A percentile compares a stretch with the other conserved stretches of the same genome.
Evolutionary conservation across 2,888 invertebrate genomes (phyloP).

Genomic region (Eledone cirrhosa): DNA sequence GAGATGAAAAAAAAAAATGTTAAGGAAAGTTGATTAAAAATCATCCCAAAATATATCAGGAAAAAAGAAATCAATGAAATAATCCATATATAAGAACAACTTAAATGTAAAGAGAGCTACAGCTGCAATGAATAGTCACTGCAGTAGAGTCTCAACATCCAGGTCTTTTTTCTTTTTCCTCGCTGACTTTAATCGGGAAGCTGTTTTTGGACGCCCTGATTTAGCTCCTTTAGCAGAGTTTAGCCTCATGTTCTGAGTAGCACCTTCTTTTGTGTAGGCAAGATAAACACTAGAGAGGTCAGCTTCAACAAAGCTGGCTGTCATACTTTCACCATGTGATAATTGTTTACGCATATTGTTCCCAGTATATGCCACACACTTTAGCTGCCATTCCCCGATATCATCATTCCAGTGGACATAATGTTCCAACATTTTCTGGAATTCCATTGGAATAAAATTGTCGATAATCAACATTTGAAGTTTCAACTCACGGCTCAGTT

Average conservation of each 20-base stretch:
- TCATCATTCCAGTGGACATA: slow-evolving; percentile 97
- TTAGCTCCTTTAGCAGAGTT: slow-evolving; percentile 67
- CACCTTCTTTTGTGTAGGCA: slow-evolving; percentile 73
- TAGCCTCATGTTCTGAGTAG: slow-evolving; percentile 69
- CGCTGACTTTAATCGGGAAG: slow-evolving; percentile 62
- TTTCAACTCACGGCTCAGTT: slow-evolving; percentile 88
- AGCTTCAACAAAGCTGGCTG: slow-evolving; percentile 70
- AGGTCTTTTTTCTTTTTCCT: slow-evolving; percentile 56
- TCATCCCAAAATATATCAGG: neutral
- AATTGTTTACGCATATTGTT: slow-evolving; percentile 90
- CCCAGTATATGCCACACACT: slow-evolving; percentile 97
- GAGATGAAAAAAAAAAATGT: too few relatives aligned
- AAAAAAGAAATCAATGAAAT: slow-evolving; percentile 20
- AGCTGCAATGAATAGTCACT: slow-evolving; percentile 48
- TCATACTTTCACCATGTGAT: slow-evolving; percentile 63
- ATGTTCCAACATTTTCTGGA: slow-evolving; percentile 88
- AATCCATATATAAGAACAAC: slow-evolving; percentile 34
- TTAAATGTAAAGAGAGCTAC: slow-evolving; percentile 42
- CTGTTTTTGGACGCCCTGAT: slow-evolving; percentile 56
- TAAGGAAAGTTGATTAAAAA: neutral
- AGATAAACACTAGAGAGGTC: slow-evolving; percentile 77
- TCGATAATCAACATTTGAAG: slow-evolving; percentile 90
- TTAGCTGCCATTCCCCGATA: slow-evolving; percentile 97
- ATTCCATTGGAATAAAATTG: slow-evolving; percentile 91
- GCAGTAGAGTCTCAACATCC: slow-evolving; percentile 48